Evolutionary conservation across 2,888 invertebrate genomes (phyloP).

Genomic region (Bugulina stolonifera): DNA sequence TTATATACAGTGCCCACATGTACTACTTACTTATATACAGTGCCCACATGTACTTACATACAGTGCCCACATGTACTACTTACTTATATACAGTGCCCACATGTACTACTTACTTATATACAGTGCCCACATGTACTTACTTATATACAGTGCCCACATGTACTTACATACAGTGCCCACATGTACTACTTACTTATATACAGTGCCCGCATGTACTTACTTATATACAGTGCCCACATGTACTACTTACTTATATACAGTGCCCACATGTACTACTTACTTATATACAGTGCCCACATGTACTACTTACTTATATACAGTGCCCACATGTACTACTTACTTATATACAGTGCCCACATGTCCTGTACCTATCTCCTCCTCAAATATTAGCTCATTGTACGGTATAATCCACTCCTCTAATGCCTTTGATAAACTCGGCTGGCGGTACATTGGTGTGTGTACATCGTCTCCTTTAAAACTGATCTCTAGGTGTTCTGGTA

Average conservation of each 20-base stretch:
- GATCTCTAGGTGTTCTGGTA: conserved; percentile 70
- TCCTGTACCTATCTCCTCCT: conserved; percentile 81
- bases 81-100: no score
- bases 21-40: not conserved
- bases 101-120: conserved; percentile 61
- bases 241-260: not conserved
- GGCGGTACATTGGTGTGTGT: not conserved
- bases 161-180: not conserved
- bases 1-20: not conserved
- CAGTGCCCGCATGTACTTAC: no score
- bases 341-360: conserved; percentile 85
- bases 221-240: not conserved
- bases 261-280: not conserved
- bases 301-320: not conserved
- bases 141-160: not conserved
- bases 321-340: conserved; percentile 41
- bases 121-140: conserved; percentile 82
- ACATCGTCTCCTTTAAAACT: conserved; percentile 60
- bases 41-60: conserved; percentile 59
- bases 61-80: conserved; percentile 89
- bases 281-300: not conserved
- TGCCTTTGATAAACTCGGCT: conserved; percentile 30
- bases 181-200: not conserved
- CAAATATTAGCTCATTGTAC: conserved; percentile 82
- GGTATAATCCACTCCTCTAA: conserved; percentile 89